Percentiles rank a stretch among this genome's conserved stretches.
These are phyloP conservation scores for Okapia johnstoni DNA, from an alignment of 2,113 vertebrate species.

Conservation along the genomic window DNA sequence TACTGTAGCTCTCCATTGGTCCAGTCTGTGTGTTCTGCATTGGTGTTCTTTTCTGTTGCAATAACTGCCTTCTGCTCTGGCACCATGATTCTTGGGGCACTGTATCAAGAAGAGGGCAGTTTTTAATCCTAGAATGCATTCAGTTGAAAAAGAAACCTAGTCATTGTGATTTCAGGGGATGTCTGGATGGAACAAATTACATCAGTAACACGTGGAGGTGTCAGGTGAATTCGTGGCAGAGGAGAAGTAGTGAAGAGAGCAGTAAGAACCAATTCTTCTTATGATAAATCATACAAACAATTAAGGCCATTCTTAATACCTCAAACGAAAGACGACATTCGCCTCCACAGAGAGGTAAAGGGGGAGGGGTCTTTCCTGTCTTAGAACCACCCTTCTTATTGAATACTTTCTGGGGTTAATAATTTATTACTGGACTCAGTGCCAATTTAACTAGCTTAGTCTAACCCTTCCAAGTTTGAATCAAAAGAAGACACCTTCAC, in stretches of 20 bases:
- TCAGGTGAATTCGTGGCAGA: background rate
- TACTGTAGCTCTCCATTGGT: background rate
- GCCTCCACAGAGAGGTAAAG: background rate
- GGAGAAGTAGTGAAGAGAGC: background rate
- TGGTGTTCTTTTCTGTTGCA: background rate
- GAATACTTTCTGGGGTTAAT: background rate
- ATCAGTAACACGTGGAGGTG: background rate
- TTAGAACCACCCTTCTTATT: background rate
- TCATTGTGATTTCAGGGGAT: background rate
- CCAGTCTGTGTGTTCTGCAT: background rate
- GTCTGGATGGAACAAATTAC: background rate
- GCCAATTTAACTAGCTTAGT: slow-evolving; percentile 9
- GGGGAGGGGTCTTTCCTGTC: background rate
- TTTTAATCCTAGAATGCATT: background rate
- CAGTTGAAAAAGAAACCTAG: background rate
- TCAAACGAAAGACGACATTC: background rate
- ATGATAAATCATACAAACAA: background rate
- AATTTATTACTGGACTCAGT: slow-evolving; percentile 26
- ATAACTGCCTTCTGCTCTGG: background rate
- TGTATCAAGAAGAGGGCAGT: background rate
- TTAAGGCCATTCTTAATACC: background rate
- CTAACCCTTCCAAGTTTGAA: background rate
- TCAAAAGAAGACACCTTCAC: slow-evolving; percentile 22
- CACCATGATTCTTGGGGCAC: background rate
- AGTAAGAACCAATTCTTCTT: background rate